These are phyloP conservation scores for Amphilophus citrinellus DNA, from an alignment of 2,113 vertebrate genomes.

Conservation along the genomic window DNA sequence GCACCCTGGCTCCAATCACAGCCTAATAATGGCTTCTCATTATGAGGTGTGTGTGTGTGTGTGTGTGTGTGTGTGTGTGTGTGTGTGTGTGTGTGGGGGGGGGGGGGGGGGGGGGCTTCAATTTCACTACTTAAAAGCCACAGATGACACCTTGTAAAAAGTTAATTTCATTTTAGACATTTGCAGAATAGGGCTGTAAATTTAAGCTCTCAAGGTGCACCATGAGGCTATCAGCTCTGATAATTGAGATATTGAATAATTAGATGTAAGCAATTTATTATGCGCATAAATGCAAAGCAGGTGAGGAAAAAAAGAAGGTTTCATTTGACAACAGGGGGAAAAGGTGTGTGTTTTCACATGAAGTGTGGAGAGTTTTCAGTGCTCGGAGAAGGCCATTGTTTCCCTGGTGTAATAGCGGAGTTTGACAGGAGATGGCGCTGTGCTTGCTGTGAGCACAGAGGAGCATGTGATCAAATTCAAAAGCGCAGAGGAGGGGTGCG, in stretches of 20 bases:
- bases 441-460: slow-evolving; percentile 50
- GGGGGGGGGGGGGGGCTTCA: slow-evolving; percentile 38
- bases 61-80: slow-evolving; percentile 32
- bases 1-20: slow-evolving; percentile 78
- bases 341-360: slow-evolving; percentile 11
- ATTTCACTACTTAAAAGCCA: slow-evolving; percentile 78
- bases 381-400: slow-evolving; percentile 25
- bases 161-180: slow-evolving; percentile 81
- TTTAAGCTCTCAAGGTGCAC: slow-evolving; percentile 63
- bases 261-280: slow-evolving; percentile 70
- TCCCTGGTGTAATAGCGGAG: slow-evolving; percentile 27
- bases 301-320: slow-evolving; percentile 14
- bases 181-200: slow-evolving; percentile 77
- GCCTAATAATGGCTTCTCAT: slow-evolving; percentile 82
- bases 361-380: not conserved
- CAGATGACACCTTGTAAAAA: slow-evolving; percentile 81
- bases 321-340: slow-evolving; percentile 20
- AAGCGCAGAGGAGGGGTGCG: slow-evolving; percentile 23
- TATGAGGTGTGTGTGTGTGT: slow-evolving; percentile 58
- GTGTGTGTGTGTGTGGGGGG: slow-evolving; percentile 25
- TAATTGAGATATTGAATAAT: slow-evolving; percentile 78
- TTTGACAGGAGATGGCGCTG: slow-evolving; percentile 79
- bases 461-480: slow-evolving; percentile 36
- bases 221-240: slow-evolving; percentile 63
- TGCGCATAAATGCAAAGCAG: slow-evolving; percentile 59